Evolutionary conservation across 2,888 invertebrate genomes (phyloP), one percentile per base, ranked within the genome.

Genomic region (Andrena hattorfiana): DNA sequence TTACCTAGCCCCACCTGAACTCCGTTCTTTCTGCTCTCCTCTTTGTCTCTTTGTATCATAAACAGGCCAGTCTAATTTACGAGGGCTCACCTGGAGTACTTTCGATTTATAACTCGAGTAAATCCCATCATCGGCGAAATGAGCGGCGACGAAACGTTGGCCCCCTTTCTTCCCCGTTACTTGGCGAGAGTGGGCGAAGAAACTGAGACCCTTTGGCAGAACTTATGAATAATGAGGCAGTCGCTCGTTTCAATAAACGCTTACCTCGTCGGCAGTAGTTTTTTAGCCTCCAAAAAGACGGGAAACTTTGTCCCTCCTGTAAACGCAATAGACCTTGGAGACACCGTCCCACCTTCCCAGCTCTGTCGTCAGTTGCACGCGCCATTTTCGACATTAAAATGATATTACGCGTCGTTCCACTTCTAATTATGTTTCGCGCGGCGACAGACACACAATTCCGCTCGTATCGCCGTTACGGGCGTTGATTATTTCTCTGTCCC

Each of bases 191-290:
- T 56, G 49, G 67, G 48, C 59, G 71, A 71, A 67, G 76, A 77
- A 77, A 66, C 69, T 69, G 72, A 73, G 73, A 81, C 59, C 69
- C 77, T 74, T 81, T 63, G 74, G 51, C 68, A 69, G 75, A 79
- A 81, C 69, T 84, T 81, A 87, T 85, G 87, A 87, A 87, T 87
- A 85, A 87, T 83, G 83, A 83, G 83, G 71, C 68, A 84, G 79
- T 79, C 75, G 68, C 81, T 70, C 81, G 83, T 87, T 82, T 87
- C 87, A 77, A 85, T 84, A 85, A 87, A 87, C 87, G 87, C 77
- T 84, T 74, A 85, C 81, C 80, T 87, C 82, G 80, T 81, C 81
- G 72, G 42, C 67, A 67, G 48, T 67, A 73, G 79, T 79, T 78
- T 80, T 86, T 86, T 60, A 56, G 26, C 59, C 69, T 51, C 51